These are phyloP conservation scores for Hippocampus mohnikei DNA, from an alignment of 2,113 vertebrate species.

Conservation along the genomic window DNA sequence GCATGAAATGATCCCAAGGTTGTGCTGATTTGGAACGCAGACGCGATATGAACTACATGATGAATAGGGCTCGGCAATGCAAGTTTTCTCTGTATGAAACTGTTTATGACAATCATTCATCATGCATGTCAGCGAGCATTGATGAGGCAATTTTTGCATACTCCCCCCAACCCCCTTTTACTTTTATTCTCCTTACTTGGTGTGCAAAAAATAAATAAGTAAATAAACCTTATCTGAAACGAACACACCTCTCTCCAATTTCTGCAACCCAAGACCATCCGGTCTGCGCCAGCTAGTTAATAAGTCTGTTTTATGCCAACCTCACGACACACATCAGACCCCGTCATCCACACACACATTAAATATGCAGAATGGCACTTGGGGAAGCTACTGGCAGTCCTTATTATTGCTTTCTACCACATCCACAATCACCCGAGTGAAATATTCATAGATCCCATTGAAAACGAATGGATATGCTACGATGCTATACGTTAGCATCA, in stretches of 20 bases:
- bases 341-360: conserved; percentile 33
- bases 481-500: no score
- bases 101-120: conserved; percentile 25
- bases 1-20: conserved; percentile 40
- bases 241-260: conserved; percentile 15
- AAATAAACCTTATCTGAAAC: conserved; percentile 37
- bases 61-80: conserved; percentile 13
- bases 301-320: conserved; percentile 65
- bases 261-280: conserved; percentile 31
- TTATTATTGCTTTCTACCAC: conserved; percentile 4
- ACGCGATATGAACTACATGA: conserved; percentile 22
- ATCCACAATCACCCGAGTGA: background rate
- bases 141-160: conserved; percentile 1
- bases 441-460: background rate
- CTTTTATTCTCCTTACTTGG: conserved; percentile 1
- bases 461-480: no score
- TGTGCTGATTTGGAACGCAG: conserved; percentile 24
- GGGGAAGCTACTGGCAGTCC: conserved; percentile 14
- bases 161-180: background rate
- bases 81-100: conserved; percentile 5
- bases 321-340: conserved; percentile 42
- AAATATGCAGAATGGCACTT: conserved; percentile 41
- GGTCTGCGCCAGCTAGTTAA: conserved; percentile 59
- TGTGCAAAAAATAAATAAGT: background rate
- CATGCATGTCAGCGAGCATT: background rate